Percentiles rank a stretch among this genome's conserved stretches.
Evolutionary conservation across 2,113 vertebrate species (phyloP).

Genomic region (Catagonus wagneri): DNA sequence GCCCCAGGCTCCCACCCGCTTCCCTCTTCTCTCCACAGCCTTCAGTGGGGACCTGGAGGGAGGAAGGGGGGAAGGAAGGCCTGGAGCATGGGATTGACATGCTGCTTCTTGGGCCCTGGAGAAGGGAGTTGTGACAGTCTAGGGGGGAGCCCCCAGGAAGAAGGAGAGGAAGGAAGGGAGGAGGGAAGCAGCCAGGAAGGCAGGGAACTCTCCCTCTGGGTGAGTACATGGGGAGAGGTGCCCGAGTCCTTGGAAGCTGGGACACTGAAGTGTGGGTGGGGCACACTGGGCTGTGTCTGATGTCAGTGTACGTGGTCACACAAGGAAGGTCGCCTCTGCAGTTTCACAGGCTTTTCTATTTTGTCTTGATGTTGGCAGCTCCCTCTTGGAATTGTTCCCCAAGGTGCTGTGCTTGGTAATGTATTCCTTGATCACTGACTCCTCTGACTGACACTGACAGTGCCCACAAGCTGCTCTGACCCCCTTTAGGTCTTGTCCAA

Average conservation of each 20-base stretch:
- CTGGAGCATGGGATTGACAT: neutral
- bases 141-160: neutral
- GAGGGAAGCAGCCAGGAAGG: neutral
- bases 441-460: neutral
- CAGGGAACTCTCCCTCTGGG: neutral
- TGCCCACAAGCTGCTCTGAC: no score
- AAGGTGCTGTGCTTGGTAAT: conserved; percentile 51
- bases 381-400: conserved; percentile 61
- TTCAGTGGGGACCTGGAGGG: neutral
- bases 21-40: no score
- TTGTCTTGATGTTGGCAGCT: conserved; percentile 58
- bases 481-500: neutral
- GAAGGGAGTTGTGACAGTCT: neutral
- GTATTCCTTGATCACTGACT: neutral
- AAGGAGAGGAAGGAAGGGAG: neutral
- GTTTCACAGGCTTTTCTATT: conserved; percentile 8
- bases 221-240: neutral
- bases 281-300: neutral
- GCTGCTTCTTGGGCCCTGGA: neutral
- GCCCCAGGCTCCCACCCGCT: no score
- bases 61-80: neutral
- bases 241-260: neutral
- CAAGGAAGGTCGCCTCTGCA: neutral
- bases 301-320: neutral
- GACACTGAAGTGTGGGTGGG: neutral